Base-by-base conservation (phyloP, 2,113 vertebrate species). In the Cynocephalus volans region DNA sequence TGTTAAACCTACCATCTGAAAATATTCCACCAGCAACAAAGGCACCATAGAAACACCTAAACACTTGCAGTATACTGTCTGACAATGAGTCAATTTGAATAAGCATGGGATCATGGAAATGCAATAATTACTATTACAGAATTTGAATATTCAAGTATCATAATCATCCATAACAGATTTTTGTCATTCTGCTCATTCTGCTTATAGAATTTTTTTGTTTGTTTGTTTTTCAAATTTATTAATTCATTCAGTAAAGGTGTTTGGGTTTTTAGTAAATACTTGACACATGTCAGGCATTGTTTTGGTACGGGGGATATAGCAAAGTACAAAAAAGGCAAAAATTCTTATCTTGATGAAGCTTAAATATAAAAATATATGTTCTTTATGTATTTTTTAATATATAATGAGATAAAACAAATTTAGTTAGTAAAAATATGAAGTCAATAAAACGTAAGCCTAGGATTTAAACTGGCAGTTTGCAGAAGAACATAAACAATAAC, bases 361-460 rank as follows among this genome's bases (percentile, higher is more conserved):
- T 73, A 79, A 60, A 33, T 67, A 73, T 33, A 14, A 69, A 88
- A 45, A 45, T 56, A 41, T 23, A 58, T 45, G 10, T 90, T 67
- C 17, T 83, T 85, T 73, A 19, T 28, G 64, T 92, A 82, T 8
- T 58, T 12, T 54, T 50, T 72, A 54, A 87, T 70, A 89, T 77
- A 82, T 50, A 36, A 56, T 64, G 1, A 54, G 23, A 8, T 70
- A 83, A 96, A 88, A 56, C 28, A 80, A 64, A 92, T 94, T 94
- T 7, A 75, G 5, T 60, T 91, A 41, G 41, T 79, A 50, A 67
- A 56, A 87, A 13, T 2, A 36, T 79, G 33, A 88, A 8, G 18
- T 93, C 28, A 67, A 73, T 91, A 90, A 84, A 60, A 64, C 13
- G 90, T 62, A 92, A 87, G 9, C 5, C 73, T 77, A 19, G 1